Evolutionary conservation across 2,113 vertebrate genomes (phyloP).

Genomic region (Promerops cafer): DNA sequence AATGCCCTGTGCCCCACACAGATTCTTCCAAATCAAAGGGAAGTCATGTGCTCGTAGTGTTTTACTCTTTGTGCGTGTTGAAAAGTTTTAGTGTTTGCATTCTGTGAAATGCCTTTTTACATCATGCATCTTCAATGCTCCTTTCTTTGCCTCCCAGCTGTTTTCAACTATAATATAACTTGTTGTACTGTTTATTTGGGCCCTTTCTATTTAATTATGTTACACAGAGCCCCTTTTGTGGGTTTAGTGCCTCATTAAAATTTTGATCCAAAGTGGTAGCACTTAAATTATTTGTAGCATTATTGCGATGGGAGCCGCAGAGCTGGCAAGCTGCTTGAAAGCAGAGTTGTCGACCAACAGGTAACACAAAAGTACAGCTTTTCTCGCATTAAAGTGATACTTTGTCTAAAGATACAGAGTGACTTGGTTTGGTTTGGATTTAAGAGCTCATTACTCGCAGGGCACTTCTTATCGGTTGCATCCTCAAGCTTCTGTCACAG

Average conservation of each 20-base stretch:
- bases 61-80: constrained; percentile 34
- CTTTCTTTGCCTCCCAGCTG: constrained; percentile 54
- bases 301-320: background rate
- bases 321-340: background rate
- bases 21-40: constrained; percentile 32
- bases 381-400: background rate
- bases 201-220: constrained; percentile 52
- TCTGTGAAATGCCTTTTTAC: constrained; percentile 69
- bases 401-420: background rate
- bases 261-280: constrained; percentile 3
- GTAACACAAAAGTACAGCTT: background rate
- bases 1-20: background rate
- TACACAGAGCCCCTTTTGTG: constrained; percentile 52
- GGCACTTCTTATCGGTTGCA: background rate
- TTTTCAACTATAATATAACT: constrained; percentile 30
- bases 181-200: constrained; percentile 50
- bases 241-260: constrained; percentile 55
- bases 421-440: background rate
- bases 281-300: constrained; percentile 14
- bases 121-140: background rate
- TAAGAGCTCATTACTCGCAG: background rate
- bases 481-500: background rate
- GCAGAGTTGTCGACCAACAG: background rate
- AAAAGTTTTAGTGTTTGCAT: constrained; percentile 61
- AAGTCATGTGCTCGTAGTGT: constrained; percentile 8